Percentiles rank a stretch among this genome's conserved stretches.
phyloP scores from a whole-genome alignment of 2,888 invertebrate genomes.

The Pocota personata region DNA sequence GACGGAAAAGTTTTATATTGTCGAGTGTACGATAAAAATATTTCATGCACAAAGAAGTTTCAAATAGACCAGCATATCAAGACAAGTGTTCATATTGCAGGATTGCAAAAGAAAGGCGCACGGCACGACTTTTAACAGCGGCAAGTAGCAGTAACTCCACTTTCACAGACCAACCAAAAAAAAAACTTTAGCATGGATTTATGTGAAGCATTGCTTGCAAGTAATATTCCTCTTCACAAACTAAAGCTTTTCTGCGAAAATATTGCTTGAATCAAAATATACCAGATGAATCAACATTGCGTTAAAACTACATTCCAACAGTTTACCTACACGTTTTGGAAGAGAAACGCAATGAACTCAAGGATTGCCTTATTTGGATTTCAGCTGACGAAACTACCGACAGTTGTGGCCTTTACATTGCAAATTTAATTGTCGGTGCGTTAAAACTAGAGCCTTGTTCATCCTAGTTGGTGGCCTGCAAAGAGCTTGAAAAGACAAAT shows the following conservation, averaged over 20 bases:
- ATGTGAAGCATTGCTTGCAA: no score
- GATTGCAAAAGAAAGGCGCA: no score
- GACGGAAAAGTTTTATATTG: no score
- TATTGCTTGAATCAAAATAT: slow-evolving; percentile 9
- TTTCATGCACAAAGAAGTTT: no score
- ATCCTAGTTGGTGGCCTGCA: neutral
- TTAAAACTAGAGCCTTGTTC: slow-evolving; percentile 1
- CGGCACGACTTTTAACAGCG: no score
- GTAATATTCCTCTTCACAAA: slow-evolving; percentile 40
- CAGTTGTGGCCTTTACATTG: slow-evolving; percentile 1
- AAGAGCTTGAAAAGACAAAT: no score
- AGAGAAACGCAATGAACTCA: neutral
- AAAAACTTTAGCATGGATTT: no score
- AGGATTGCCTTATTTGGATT: slow-evolving; percentile 8
- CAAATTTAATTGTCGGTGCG: slow-evolving; percentile 14
- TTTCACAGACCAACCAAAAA: no score
- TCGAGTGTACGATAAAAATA: no score
- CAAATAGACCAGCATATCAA: no score
- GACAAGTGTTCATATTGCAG: no score
- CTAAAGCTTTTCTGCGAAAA: slow-evolving; percentile 24
- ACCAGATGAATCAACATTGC: slow-evolving; percentile 7
- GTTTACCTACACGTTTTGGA: neutral
- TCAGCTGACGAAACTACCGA: slow-evolving; percentile 31
- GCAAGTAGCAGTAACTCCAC: no score
- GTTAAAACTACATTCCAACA: neutral